These are phyloP conservation scores for Alloscopus bannaensis DNA, from an alignment of 2,888 invertebrate species.

Conservation along the genomic window DNA sequence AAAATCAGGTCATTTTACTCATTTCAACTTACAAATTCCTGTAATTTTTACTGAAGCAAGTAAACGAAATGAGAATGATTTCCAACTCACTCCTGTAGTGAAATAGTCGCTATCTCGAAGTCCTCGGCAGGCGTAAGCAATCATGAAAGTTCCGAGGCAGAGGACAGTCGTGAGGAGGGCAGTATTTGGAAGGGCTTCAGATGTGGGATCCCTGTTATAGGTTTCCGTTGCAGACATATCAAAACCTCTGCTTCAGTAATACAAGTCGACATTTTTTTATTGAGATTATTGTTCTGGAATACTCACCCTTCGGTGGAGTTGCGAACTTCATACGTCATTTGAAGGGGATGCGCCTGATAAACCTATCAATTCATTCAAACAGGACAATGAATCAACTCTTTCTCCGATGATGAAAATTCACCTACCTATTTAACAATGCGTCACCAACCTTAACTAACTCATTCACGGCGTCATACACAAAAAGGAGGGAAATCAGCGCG, in stretches of 20 bases:
- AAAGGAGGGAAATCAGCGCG: slow-evolving; percentile 94
- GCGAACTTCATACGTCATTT: slow-evolving; percentile 55
- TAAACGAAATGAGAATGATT: background rate
- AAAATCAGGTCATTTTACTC: slow-evolving; percentile 47
- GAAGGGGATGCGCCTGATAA: slow-evolving; percentile 57
- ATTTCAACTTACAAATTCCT: background rate
- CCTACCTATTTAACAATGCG: too few species aligned
- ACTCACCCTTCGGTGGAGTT: slow-evolving; percentile 19
- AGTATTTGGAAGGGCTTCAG: slow-evolving; percentile 77
- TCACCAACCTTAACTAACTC: slow-evolving; percentile 83
- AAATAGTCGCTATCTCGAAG: slow-evolving; percentile 79
- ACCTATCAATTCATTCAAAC: too few species aligned
- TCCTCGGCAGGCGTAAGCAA: slow-evolving; percentile 77
- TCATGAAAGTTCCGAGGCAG: slow-evolving; percentile 78
- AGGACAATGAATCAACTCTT: too few species aligned
- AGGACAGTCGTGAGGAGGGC: slow-evolving; percentile 78
- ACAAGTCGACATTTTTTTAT: too few species aligned
- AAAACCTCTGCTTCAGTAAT: too few species aligned
- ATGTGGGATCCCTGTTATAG: too few species aligned
- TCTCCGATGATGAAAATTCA: too few species aligned
- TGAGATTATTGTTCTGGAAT: too few species aligned
- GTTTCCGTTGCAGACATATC: too few species aligned
- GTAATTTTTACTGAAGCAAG: background rate
- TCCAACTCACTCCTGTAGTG: slow-evolving; percentile 52
- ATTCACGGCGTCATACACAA: slow-evolving; percentile 92